Evolutionary conservation across 2,888 invertebrate species (phyloP), one percentile per base, ranked within the genome.

Genomic region (Keiferia lycopersicella): DNA sequence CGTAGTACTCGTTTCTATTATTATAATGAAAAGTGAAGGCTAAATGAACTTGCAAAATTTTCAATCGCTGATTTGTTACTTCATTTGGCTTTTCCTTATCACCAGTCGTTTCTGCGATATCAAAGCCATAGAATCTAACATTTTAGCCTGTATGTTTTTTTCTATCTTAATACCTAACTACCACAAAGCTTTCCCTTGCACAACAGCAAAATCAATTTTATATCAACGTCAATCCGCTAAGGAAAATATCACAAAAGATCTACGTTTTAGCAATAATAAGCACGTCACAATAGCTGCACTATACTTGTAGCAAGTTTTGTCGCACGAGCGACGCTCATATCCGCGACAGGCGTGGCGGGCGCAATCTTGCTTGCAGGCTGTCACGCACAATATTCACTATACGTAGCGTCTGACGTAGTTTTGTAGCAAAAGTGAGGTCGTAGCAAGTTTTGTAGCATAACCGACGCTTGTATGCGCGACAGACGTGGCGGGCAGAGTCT

Each of bases 361-460:
- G 64, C 69, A 69, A 72, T 73, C 70, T 73, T 71, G 71, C 72
- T 68, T 69, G 69, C 69, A 67, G 67, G 65, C 73, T 79, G 80
- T 80, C 82, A 80, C 77, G 60, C 61, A 64, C 62, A 53, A 62
- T 39, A 39, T 62, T 50, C 6, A 16, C 12, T 16, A 18, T 39
- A 38, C 48, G 34, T 50, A 61, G 50, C n/a, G 34, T 7, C 61
- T 50, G 30, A 61, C 45, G 3, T 22, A 12, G 45, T 3, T 8
- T 16, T 12, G 18, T 62, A 62, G 62, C 53, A 64, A 65, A 64
- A 64, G 48, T 39, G 18, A 6, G 8, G 8, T 12, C 39, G 39
- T 66, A 61, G 63, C 64, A 64, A 73, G 72, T 75, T 78, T 80
- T 84, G 84, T 84, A 83, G 82, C 80, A 80, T n/a, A n/a, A n/a